Evolutionary conservation across 2,888 invertebrate genomes (phyloP).

Genomic region (Taenaris catops): DNA sequence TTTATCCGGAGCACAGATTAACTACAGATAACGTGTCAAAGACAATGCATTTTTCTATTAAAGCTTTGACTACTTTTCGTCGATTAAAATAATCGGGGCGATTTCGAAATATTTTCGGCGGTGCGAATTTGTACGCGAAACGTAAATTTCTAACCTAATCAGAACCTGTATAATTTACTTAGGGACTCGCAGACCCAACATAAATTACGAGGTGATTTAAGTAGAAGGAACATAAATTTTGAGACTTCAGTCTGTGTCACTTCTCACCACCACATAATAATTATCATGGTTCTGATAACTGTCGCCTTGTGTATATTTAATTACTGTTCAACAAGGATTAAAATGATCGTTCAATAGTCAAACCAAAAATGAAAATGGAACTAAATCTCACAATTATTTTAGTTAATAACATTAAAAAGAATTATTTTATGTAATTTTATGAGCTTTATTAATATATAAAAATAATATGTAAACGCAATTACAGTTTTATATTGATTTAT

Average conservation of each 20-base stretch:
- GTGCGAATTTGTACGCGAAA: constrained; percentile 53
- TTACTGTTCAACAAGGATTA: too few species aligned
- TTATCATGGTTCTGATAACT: constrained; percentile 68
- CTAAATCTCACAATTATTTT: too few species aligned
- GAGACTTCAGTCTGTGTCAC: constrained; percentile 62
- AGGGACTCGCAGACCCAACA: constrained; percentile 55
- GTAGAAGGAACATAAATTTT: constrained; percentile 67
- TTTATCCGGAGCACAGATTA: constrained; percentile 8
- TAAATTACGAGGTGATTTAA: constrained; percentile 81
- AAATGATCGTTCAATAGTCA: too few species aligned
- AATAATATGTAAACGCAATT: too few species aligned
- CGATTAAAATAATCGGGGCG: constrained; percentile 50
- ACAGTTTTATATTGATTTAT: too few species aligned
- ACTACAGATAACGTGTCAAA: constrained; percentile 13
- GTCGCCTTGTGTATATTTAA: constrained; percentile 52
- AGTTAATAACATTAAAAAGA: too few species aligned
- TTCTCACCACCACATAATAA: constrained; percentile 59
- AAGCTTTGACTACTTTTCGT: constrained; percentile 30
- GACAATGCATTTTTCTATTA: constrained; percentile 19
- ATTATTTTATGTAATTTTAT: too few species aligned
- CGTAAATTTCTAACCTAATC: constrained; percentile 72
- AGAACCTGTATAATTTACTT: constrained; percentile 80
- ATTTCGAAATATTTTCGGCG: constrained; percentile 52
- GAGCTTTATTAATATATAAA: too few species aligned
- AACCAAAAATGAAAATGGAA: too few species aligned